phyloP scores from a whole-genome alignment of 2,888 invertebrate genomes.

The Gortyna flavago region DNA sequence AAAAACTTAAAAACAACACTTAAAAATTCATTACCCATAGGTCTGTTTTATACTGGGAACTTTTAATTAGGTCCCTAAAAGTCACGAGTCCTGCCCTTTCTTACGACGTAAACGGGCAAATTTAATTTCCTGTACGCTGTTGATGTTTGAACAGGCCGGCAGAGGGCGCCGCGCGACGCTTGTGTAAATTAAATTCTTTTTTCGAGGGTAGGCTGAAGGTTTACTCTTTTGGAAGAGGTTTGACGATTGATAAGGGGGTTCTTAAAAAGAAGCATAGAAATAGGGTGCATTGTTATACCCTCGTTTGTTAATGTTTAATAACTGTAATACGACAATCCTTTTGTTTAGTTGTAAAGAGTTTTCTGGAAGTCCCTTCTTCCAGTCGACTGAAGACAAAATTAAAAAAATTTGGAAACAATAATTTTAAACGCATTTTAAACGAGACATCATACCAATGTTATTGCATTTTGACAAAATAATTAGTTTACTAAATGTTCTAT shows the following conservation, averaged over 20 bases:
- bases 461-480: neutral
- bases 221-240: slow-evolving; percentile 25
- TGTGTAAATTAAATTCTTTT: slow-evolving; percentile 45
- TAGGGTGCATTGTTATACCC: neutral
- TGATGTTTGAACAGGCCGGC: slow-evolving; percentile 44
- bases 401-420: neutral
- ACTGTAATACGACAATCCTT: neutral
- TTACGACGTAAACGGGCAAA: slow-evolving; percentile 36
- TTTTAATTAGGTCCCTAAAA: slow-evolving; percentile 61
- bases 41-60: slow-evolving; percentile 41
- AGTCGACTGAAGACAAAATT: neutral
- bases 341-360: neutral
- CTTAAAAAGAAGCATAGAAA: neutral
- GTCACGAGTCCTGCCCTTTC: slow-evolving; percentile 38
- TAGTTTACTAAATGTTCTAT: neutral
- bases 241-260: slow-evolving; percentile 4
- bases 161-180: slow-evolving; percentile 50
- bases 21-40: slow-evolving; percentile 50
- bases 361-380: neutral
- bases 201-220: slow-evolving; percentile 22
- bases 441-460: neutral
- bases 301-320: neutral
- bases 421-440: neutral
- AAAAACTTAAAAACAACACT: slow-evolving; percentile 32
- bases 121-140: slow-evolving; percentile 60